Evolutionary conservation across 2,797 vertebrate species (phyloP), one percentile per base, ranked within the genome.

Genomic region (Semaprochilodus insignis): DNA sequence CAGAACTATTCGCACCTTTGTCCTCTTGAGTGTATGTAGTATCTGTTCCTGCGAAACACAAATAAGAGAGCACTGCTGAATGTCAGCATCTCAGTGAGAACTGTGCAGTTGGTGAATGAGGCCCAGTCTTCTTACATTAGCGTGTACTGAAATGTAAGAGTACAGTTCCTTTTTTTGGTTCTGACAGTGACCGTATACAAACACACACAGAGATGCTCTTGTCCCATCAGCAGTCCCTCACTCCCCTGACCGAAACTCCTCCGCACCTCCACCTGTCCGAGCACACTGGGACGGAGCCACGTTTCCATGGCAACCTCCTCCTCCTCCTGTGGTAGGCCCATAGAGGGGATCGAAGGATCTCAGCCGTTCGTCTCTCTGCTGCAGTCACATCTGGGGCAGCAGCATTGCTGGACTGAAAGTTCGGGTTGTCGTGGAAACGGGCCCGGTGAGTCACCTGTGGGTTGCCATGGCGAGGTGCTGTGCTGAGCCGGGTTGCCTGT

Each of bases 381-480:
- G 86, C 65, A 83, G 84, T 82, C 74, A 21, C 79, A 80, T 78
- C 48, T 51, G 69, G 15, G 52, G 27, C 70, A 51, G 65, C 57
- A 70, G 44, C 40, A 51, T 81, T 59, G n/a, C 70, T 81, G 78
- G 77, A 14, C 71, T 67, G 74, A 76, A 83, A 78, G 57, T 83
- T 67, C 54, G 74, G 81, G 93, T 94, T 93, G 94, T 92, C 93
- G 91, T 80, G 88, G 92, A 89, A 94, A 95, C 94, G 71, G 60
- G 83, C 65, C 78, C 89, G 88, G 90, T 92, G 91, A 93, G 90
- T 93, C 93, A 93, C 93, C 91, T 93, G 92, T 83, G 91, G 25
- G 93, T 94, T 94, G 85, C 91, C 91, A 94, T 94, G 90, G 92
- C 87, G 91, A 94, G 90, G 87, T 87, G 81, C 82, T 85, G 89